These are phyloP conservation scores for Melanerpes aurifrons DNA, from an alignment of 2,113 vertebrate genomes.

Conservation along the genomic window DNA sequence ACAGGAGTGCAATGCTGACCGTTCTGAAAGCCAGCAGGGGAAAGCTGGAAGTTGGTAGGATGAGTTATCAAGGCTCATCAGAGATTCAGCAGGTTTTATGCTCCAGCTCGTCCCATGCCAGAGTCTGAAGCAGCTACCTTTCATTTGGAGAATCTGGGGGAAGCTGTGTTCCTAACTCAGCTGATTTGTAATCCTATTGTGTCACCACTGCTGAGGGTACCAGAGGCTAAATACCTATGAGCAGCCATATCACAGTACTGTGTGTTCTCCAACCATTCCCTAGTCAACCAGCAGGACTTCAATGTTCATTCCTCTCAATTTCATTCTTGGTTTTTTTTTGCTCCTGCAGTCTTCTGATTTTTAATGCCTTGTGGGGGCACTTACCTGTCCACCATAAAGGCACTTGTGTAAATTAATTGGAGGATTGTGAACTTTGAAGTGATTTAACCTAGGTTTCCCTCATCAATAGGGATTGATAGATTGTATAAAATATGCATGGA, in stretches of 20 bases:
- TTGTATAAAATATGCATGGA: background rate
- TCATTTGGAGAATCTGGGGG: background rate
- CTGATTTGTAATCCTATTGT: background rate
- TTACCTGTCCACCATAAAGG: background rate
- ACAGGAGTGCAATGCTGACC: conserved; percentile 12
- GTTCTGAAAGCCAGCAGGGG: background rate
- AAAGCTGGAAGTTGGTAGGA: background rate
- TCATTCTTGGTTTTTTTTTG: background rate
- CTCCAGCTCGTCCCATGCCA: background rate
- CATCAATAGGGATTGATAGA: background rate
- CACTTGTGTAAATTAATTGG: background rate
- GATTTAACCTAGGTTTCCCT: background rate
- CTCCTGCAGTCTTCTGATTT: background rate
- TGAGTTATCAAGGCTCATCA: background rate
- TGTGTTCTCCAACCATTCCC: background rate
- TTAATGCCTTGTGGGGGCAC: background rate
- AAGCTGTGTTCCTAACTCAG: background rate
- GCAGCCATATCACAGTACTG: background rate
- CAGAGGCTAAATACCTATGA: background rate
- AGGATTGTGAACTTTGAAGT: background rate
- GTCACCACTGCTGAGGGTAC: background rate
- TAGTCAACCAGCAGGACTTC: background rate
- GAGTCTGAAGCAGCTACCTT: background rate
- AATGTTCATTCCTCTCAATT: background rate
- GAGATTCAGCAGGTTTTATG: background rate